Conservation (phyloP, 2,797 vertebrate genomes). For the Hylomyscus alleni region DNA sequence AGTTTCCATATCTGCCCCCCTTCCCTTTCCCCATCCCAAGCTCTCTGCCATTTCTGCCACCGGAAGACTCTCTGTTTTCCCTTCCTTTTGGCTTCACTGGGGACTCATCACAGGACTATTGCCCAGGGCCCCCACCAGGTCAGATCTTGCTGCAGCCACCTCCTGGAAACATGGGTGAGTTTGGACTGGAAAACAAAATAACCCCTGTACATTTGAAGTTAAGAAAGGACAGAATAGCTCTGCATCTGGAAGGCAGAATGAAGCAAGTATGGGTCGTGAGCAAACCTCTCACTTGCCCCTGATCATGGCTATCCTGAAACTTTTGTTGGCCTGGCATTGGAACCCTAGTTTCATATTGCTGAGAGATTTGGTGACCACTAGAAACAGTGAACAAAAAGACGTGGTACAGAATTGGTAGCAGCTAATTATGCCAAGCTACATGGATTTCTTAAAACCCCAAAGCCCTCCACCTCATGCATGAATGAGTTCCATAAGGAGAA, state of each 20-base stretch:
- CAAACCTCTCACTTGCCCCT: fast-evolving
- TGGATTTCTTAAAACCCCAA: background rate
- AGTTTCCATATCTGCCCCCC: conserved; percentile 87
- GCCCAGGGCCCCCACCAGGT: conserved; percentile 85
- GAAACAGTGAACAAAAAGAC: fast-evolving
- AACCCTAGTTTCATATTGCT: background rate
- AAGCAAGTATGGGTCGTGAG: background rate
- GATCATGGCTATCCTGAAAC: background rate
- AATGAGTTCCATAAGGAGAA: background rate
- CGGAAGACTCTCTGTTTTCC: conserved; percentile 89
- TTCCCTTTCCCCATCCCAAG: conserved; percentile 90
- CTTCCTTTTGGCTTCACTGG: conserved; percentile 86
- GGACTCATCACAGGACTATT: conserved; percentile 86
- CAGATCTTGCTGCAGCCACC: conserved; percentile 91
- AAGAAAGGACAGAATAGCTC: background rate
- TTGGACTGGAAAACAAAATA: background rate
- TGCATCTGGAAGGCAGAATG: background rate
- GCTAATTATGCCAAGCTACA: background rate
- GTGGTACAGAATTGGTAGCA: background rate
- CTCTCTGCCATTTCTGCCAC: conserved; percentile 89
- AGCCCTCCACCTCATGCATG: background rate
- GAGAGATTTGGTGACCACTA: background rate
- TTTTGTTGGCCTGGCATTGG: background rate
- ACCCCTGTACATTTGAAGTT: no score
- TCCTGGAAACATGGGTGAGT: conserved; percentile 88